These are phyloP conservation scores for Nasua narica DNA, from an alignment of 2,797 vertebrate species.

Conservation along the genomic window DNA sequence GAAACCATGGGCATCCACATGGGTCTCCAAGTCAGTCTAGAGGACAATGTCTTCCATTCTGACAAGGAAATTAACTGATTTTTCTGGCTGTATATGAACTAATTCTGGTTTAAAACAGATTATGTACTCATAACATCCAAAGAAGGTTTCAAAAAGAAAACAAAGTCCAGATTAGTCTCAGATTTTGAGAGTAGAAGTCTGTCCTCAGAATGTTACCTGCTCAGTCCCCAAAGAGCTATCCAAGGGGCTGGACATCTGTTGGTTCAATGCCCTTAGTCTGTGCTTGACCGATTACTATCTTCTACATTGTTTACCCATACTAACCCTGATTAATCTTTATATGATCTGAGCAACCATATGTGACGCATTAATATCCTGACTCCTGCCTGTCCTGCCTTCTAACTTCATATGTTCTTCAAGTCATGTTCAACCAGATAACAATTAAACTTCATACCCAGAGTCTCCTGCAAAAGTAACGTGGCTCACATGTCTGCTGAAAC, in stretches of 20 bases:
- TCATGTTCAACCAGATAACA: neutral
- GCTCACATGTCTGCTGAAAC: neutral
- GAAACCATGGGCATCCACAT: neutral
- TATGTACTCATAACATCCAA: neutral
- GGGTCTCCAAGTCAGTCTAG: neutral
- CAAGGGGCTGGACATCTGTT: neutral
- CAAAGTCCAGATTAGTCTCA: neutral
- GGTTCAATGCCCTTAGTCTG: fast-evolving
- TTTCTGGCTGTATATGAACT: neutral
- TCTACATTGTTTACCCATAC: neutral
- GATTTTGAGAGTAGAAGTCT: neutral
- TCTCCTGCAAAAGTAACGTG: neutral
- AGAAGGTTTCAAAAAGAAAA: neutral
- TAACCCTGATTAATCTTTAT: neutral
- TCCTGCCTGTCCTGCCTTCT: neutral
- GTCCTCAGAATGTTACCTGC: neutral
- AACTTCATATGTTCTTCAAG: neutral
- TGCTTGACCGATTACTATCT: neutral
- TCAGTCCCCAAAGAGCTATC: neutral
- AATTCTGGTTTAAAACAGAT: neutral
- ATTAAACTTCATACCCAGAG: neutral
- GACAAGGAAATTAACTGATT: constrained; percentile 1
- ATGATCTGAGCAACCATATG: neutral
- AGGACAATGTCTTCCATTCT: neutral
- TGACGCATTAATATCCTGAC: neutral